phyloP scores from a whole-genome alignment of 2,888 invertebrate species.

The Euplagia quadripunctaria region DNA sequence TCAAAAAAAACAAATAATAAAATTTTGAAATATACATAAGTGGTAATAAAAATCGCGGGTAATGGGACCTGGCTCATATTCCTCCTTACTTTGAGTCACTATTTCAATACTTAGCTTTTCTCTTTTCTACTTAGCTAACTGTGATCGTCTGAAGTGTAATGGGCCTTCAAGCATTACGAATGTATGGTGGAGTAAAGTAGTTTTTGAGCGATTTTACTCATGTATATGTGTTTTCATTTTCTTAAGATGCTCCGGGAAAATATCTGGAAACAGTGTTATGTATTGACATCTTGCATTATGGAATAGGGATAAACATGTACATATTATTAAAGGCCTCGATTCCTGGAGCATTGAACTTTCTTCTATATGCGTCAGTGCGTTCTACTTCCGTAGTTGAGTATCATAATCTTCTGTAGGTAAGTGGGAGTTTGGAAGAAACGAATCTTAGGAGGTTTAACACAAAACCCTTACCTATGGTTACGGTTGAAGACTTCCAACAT shows the following conservation, averaged over 20 bases:
- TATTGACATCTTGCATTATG: not conserved
- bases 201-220: not conserved
- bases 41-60: not conserved
- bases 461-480: too few species aligned
- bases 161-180: slow-evolving; percentile 44
- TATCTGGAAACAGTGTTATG: not conserved
- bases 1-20: not conserved
- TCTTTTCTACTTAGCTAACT: slow-evolving; percentile 51
- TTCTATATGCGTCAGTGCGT: not conserved
- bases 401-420: too few species aligned
- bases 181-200: slow-evolving; percentile 10
- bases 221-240: not conserved
- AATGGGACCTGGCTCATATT: slow-evolving; percentile 8
- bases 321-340: too few species aligned
- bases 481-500: too few species aligned
- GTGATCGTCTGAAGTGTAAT: slow-evolving; percentile 60
- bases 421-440: too few species aligned
- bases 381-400: slow-evolving; percentile 13
- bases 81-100: slow-evolving; percentile 22
- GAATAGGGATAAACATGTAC: not conserved
- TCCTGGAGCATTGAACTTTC: too few species aligned
- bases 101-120: slow-evolving; percentile 43
- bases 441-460: too few species aligned
- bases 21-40: not conserved
- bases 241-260: not conserved